phyloP scores from a whole-genome alignment of 1,140 invertebrate species.

The Lordiphosa stackelbergi region DNA sequence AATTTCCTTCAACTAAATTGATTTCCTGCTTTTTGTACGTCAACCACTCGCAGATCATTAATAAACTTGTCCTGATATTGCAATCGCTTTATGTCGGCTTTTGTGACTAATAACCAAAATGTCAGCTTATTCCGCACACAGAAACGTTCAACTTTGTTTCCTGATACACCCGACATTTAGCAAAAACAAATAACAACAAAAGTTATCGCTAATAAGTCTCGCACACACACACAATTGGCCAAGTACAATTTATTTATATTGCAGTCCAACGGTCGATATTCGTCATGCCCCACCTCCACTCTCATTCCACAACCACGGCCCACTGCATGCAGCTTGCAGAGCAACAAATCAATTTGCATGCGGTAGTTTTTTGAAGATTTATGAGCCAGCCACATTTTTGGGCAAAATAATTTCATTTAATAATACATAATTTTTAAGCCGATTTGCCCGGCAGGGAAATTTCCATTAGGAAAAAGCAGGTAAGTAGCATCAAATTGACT shows the following conservation, averaged over 20 bases:
- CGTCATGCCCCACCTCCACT: conserved; percentile 17
- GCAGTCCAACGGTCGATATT: conserved; percentile 20
- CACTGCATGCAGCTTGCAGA: conserved; percentile 50
- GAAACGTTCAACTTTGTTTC: conserved; percentile 38
- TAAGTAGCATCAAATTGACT: conserved; percentile 37
- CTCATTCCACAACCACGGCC: conserved; percentile 9
- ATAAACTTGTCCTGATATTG: conserved; percentile 50
- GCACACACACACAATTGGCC: conserved; percentile 42
- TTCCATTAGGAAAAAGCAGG: conserved; percentile 3
- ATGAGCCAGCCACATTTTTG: conserved; percentile 37
- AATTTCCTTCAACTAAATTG: conserved; percentile 36
- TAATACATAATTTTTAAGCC: conserved; percentile 28
- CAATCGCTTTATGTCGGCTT: conserved; percentile 42
- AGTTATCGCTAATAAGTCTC: conserved; percentile 72
- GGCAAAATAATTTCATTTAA: conserved; percentile 6
- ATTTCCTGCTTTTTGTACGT: conserved; percentile 28
- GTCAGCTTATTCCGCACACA: conserved; percentile 35
- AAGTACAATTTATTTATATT: conserved; percentile 73
- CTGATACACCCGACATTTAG: conserved; percentile 40
- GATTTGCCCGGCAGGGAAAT: conserved; percentile 1
- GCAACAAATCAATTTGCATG: conserved; percentile 73
- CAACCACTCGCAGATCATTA: conserved; percentile 37
- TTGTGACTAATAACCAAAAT: conserved; percentile 65
- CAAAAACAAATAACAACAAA: conserved; percentile 46
- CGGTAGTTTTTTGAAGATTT: conserved; percentile 57